Percentiles rank a stretch among this genome's conserved stretches.
Conservation (phyloP, 2,113 vertebrate genomes). For the Varanus salvator region DNA sequence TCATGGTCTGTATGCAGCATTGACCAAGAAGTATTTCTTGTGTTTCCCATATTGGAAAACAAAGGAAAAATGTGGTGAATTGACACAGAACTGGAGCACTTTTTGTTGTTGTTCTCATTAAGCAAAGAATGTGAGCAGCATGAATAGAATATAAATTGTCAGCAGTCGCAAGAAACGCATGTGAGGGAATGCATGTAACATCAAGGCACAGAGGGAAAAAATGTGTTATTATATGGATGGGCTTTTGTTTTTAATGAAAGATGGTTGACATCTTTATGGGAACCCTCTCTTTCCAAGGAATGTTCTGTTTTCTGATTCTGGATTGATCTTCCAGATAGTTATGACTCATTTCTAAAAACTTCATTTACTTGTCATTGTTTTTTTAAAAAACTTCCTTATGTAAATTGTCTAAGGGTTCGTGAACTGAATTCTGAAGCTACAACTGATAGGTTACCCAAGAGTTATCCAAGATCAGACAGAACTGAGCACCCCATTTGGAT, state of each 20-base stretch:
- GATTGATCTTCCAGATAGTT: not conserved
- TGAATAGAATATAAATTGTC: conserved; percentile 6
- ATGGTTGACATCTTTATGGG: conserved; percentile 10
- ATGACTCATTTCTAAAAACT: not conserved
- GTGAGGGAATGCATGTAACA: not conserved
- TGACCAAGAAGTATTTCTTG: conserved; percentile 11
- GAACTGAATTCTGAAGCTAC: not conserved
- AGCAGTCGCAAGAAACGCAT: conserved; percentile 4
- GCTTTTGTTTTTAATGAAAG: not conserved
- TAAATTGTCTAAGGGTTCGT: not conserved
- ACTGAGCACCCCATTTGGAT: not conserved
- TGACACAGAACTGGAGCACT: not conserved
- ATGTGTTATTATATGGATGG: not conserved
- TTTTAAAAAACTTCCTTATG: not conserved
- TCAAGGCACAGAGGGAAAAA: not conserved
- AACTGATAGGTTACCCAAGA: not conserved
- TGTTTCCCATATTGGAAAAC: conserved; percentile 1
- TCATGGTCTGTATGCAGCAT: not conserved
- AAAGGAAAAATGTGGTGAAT: not conserved
- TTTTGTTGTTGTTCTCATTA: conserved; percentile 5
- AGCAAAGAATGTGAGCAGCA: conserved; percentile 24
- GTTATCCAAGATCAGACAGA: not conserved
- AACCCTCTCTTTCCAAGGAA: not conserved
- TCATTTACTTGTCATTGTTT: not conserved
- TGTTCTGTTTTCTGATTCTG: not conserved